Evolutionary conservation across 2,113 vertebrate species (phyloP).

Genomic region (Tupaia chinensis): DNA sequence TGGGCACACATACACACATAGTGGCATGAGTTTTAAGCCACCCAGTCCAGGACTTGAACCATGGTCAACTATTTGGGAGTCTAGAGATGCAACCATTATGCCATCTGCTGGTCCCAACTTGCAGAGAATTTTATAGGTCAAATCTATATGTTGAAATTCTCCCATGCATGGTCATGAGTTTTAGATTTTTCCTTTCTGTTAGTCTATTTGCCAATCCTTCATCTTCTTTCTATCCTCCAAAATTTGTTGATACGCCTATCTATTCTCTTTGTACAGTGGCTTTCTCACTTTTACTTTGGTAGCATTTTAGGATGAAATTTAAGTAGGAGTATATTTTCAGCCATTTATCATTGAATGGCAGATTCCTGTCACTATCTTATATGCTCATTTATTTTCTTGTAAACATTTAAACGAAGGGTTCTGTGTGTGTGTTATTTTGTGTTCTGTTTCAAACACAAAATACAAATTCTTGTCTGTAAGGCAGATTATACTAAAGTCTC

Average conservation of each 20-base stretch:
- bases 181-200: neutral
- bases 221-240: neutral
- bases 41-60: no score
- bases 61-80: no score
- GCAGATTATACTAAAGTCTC: neutral
- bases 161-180: neutral
- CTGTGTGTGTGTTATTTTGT: neutral
- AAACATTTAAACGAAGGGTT: neutral
- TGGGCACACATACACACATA: no score
- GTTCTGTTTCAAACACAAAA: neutral
- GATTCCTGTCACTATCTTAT: neutral
- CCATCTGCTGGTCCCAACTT: neutral
- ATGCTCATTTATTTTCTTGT: neutral
- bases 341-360: neutral
- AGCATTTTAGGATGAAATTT: neutral
- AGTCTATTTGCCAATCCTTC: neutral
- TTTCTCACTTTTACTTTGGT: neutral
- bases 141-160: neutral
- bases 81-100: no score
- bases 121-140: neutral
- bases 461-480: conserved; percentile 44
- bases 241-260: neutral
- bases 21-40: no score
- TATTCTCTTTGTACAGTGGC: neutral
- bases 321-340: neutral